Evolutionary conservation across 2,888 invertebrate species (phyloP).

Genomic region (Drosophila meridionalis): DNA sequence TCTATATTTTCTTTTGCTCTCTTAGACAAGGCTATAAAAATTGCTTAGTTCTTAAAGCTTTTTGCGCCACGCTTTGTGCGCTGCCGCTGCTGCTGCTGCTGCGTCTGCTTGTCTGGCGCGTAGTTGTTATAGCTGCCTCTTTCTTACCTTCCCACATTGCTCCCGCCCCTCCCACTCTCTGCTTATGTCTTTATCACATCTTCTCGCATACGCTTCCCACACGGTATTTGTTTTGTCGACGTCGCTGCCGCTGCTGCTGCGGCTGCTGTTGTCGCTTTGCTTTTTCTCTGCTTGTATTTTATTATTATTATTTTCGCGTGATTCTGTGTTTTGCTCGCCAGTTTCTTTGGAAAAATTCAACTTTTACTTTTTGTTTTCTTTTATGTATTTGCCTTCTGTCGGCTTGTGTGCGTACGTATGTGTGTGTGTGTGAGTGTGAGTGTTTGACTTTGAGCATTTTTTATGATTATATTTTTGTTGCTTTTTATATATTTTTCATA

Average conservation of each 20-base stretch:
- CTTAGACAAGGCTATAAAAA: conserved; percentile 77
- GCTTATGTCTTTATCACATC: conserved; percentile 60
- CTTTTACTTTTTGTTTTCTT: conserved; percentile 79
- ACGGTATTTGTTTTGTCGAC: conserved; percentile 67
- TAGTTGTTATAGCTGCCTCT: conserved; percentile 53
- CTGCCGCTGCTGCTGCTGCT: conserved; percentile 38
- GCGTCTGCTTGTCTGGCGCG: conserved; percentile 70
- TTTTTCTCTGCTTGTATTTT: conserved; percentile 70
- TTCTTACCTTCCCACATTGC: conserved; percentile 19
- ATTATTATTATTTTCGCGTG: conserved; percentile 81
- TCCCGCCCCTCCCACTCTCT: conserved; percentile 1
- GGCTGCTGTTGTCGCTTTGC: conserved; percentile 51
- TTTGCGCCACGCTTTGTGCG: conserved; percentile 55
- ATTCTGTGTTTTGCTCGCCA: conserved; percentile 79
- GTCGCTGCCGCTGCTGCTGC: conserved; percentile 33
- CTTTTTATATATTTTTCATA: conserved; percentile 57
- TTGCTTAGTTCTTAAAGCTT: conserved; percentile 66
- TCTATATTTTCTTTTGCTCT: conserved; percentile 61
- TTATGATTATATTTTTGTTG: conserved; percentile 69
- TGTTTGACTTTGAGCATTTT: conserved; percentile 66
- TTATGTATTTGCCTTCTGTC: conserved; percentile 64
- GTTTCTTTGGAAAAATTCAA: conserved; percentile 81
- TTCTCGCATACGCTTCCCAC: conserved; percentile 65
- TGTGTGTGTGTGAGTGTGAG: conserved; percentile 36
- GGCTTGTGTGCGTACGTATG: conserved; percentile 43